phyloP scores from a whole-genome alignment of 2,888 invertebrate genomes.

The Drosophila neonasuta region DNA sequence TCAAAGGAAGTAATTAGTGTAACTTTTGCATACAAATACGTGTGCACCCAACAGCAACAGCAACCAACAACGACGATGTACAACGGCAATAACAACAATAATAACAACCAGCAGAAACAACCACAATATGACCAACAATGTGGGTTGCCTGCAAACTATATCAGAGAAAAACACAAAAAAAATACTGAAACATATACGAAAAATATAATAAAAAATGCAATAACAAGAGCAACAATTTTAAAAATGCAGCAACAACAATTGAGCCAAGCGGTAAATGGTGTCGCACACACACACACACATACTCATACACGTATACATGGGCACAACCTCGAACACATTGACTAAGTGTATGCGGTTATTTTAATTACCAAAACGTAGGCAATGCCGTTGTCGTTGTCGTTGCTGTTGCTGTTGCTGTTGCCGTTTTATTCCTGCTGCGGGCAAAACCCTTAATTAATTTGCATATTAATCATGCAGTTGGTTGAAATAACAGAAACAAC shows the following conservation, averaged over 20 bases:
- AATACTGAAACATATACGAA: constrained; percentile 25
- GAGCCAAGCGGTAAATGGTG: constrained; percentile 53
- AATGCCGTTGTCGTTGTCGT: constrained; percentile 38
- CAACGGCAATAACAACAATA: constrained; percentile 31
- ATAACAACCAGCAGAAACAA: constrained; percentile 20
- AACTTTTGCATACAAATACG: constrained; percentile 70
- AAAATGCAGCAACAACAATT: constrained; percentile 57
- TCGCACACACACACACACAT: constrained; percentile 25
- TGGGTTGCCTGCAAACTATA: constrained; percentile 26
- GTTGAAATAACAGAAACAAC: constrained; percentile 30
- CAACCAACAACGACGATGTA: constrained; percentile 19
- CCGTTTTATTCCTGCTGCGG: constrained; percentile 42
- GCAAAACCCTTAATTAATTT: constrained; percentile 76
- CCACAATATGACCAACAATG: constrained; percentile 36
- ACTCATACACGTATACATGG: constrained; percentile 19
- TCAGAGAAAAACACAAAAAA: constrained; percentile 3
- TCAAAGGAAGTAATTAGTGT: constrained; percentile 79
- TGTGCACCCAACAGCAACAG: constrained; percentile 42
- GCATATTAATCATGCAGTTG: constrained; percentile 76
- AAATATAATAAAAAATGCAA: constrained; percentile 68
- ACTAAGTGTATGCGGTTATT: constrained; percentile 74
- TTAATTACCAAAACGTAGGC: constrained; percentile 74
- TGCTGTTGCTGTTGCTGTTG: constrained; percentile 5
- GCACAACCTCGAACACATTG: constrained; percentile 38
- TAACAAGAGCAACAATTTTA: constrained; percentile 66